Percentiles rank a stretch among this genome's conserved stretches.
These are phyloP conservation scores for Syngnathoides biaculeatus DNA, from an alignment of 2,113 vertebrate genomes.

Conservation along the genomic window DNA sequence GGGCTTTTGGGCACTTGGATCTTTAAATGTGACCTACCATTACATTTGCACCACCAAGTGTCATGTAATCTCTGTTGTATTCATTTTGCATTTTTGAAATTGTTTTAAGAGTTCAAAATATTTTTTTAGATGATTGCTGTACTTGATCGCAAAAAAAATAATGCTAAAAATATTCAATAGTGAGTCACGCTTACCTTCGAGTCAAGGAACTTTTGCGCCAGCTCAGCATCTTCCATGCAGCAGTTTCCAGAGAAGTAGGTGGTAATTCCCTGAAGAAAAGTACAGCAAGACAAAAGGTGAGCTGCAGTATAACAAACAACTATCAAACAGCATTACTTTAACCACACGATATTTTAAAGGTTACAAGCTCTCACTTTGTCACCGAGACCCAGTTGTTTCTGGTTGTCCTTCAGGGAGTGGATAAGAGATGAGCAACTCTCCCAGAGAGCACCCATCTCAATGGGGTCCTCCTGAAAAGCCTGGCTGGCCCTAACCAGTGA, in stretches of 20 bases:
- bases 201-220: conserved; percentile 86
- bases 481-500: conserved; percentile 78
- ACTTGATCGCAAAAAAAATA: too few species aligned
- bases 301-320: neutral
- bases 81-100: neutral
- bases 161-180: neutral
- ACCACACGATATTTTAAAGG: neutral
- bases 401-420: conserved; percentile 80
- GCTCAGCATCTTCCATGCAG: conserved; percentile 82
- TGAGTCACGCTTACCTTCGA: conserved; percentile 72
- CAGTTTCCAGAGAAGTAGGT: conserved; percentile 90
- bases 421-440: conserved; percentile 75
- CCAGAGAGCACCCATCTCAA: conserved; percentile 79
- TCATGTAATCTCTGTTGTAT: neutral
- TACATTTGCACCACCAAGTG: neutral
- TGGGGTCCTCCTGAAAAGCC: conserved; percentile 75
- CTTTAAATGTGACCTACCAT: too few species aligned
- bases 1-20: too few species aligned
- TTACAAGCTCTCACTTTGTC: conserved; percentile 70
- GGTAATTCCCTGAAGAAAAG: conserved; percentile 77
- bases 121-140: too few species aligned
- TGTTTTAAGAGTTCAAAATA: too few species aligned
- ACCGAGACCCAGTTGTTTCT: conserved; percentile 84
- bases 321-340: neutral
- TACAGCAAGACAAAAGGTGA: neutral